A percentile compares a stretch with the other conserved stretches of the same genome.
phyloP scores from a whole-genome alignment of 2,888 invertebrate species.

The Nephrotoma guestfalica region DNA sequence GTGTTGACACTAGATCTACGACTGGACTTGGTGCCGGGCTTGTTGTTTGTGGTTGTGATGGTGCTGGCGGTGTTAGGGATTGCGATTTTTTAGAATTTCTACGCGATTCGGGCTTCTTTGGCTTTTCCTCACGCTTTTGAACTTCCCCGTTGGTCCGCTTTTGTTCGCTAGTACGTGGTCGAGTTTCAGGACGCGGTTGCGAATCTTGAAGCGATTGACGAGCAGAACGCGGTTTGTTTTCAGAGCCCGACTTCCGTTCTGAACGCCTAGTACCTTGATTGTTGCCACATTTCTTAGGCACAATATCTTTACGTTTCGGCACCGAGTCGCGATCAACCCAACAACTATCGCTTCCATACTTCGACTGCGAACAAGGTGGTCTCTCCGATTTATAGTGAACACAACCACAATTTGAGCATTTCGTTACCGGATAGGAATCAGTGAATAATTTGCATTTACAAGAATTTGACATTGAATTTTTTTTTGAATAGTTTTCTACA shows the following conservation, averaged over 20 bases:
- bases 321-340: background rate
- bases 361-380: background rate
- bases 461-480: background rate
- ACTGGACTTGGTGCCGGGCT: background rate
- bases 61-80: background rate
- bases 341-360: background rate
- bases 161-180: background rate
- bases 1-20: background rate
- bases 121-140: background rate
- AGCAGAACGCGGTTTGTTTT: too few relatives aligned
- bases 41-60: background rate
- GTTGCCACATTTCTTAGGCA: background rate
- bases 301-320: background rate
- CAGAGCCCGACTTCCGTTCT: too few relatives aligned
- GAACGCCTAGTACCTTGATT: too few relatives aligned
- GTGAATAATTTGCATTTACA: background rate
- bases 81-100: background rate
- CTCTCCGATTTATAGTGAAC: background rate
- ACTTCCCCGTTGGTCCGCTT: background rate
- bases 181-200: background rate
- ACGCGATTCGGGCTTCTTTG: background rate
- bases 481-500: background rate
- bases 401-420: background rate
- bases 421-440: background rate
- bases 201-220: too few relatives aligned